Evolutionary conservation across 2,888 invertebrate genomes (phyloP).

Genomic region (Mayetiola destructor): DNA sequence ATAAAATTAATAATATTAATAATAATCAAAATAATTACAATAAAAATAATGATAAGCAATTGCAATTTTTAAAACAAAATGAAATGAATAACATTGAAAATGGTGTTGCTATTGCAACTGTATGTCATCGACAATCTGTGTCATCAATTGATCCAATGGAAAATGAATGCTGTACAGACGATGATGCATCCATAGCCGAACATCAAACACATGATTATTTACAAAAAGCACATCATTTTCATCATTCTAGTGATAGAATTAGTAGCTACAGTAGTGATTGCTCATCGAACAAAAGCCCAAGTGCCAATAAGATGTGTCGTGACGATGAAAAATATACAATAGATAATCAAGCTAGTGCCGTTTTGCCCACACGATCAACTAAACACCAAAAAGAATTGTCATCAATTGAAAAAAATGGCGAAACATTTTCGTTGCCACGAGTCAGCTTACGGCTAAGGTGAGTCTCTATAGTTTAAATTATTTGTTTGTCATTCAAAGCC

Average conservation of each 20-base stretch:
- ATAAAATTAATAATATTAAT: neutral
- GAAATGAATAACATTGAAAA: neutral
- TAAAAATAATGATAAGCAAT: neutral
- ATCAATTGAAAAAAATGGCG: neutral
- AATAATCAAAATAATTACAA: neutral
- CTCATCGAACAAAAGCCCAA: neutral
- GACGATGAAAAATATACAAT: neutral
- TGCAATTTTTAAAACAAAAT: neutral
- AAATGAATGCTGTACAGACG: neutral
- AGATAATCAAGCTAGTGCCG: neutral
- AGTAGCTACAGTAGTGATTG: slow-evolving; percentile 1
- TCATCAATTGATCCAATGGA: slow-evolving; percentile 2
- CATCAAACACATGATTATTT: neutral
- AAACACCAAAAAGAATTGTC: neutral
- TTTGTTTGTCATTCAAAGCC: no score
- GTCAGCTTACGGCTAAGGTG: neutral
- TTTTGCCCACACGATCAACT: neutral
- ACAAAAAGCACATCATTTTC: neutral
- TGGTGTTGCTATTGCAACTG: neutral
- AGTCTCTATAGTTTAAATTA: neutral
- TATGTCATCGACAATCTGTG: neutral
- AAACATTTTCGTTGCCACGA: neutral
- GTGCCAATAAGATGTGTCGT: neutral
- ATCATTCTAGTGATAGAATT: slow-evolving; percentile 10
- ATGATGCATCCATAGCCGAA: neutral